Conservation (phyloP, 1,140 invertebrate species). For the Saccostrea glomerata region DNA sequence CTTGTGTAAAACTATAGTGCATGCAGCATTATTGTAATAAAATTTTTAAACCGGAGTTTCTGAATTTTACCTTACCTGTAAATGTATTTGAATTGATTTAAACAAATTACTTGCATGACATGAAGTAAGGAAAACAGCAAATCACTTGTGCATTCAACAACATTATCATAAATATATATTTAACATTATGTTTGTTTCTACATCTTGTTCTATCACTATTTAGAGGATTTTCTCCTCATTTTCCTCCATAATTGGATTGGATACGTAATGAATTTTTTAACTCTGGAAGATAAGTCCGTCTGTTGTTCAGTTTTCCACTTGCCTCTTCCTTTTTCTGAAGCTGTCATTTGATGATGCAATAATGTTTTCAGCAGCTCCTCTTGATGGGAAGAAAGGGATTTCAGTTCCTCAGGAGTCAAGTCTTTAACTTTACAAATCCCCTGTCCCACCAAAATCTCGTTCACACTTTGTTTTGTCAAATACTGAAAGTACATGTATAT, state of each 20-base stretch:
- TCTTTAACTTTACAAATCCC: neutral
- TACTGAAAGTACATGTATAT: neutral
- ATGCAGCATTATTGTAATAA: too few relatives aligned
- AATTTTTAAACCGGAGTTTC: too few relatives aligned
- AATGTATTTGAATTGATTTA: too few relatives aligned
- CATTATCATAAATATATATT: neutral
- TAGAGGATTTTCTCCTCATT: constrained; percentile 3
- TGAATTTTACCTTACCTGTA: too few relatives aligned
- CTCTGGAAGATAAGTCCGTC: neutral
- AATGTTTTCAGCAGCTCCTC: neutral
- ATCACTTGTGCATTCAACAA: neutral
- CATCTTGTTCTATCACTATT: neutral
- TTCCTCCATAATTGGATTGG: neutral
- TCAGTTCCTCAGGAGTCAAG: neutral
- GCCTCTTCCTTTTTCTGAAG: neutral
- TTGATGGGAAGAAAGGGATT: neutral
- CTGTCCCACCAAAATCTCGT: neutral
- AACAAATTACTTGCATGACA: neutral
- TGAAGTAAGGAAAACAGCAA: neutral
- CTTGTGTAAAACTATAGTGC: too few relatives aligned
- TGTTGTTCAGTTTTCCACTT: neutral
- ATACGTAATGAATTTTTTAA: neutral
- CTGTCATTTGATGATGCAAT: neutral
- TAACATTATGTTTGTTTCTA: neutral
- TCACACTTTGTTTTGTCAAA: neutral